Base-by-base conservation (phyloP, 2,797 vertebrate species). In the Limnodromus scolopaceus region DNA sequence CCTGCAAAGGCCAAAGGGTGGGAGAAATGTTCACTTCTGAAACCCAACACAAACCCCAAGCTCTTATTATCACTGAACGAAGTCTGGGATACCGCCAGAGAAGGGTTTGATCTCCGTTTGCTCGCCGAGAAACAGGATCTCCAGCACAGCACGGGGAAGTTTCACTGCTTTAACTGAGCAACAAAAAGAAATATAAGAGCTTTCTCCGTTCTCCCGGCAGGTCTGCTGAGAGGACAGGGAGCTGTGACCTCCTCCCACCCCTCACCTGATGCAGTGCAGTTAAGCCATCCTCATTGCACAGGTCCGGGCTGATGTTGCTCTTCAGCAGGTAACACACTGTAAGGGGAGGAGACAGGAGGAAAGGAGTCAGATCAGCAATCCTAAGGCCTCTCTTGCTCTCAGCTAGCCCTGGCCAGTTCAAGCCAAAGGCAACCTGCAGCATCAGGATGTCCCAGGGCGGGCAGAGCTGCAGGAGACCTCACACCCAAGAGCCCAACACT, bases 251-350 rank as follows among this genome's bases (percentile, higher is more conserved):
- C 68, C 72, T 71, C 36, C 41, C 78, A 61, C 0, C 14, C 63
- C 98, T 98, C 98, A 99, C 99, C 99, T 99, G 99, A 96, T 99
- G 99, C 97, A 99, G 98, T 64, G 99, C 99, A 7, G 99, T 99
- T 94, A 99, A 98, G 84, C 99, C 99, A 3, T 99, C 99, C 97
- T 99, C 99, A 3, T 99, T 99, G 97, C 99, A 99, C 92, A 99
- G 98, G 97, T 99, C 99, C 5, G 99, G 99, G 97, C 99, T 99
- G 96, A 99, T 98, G 74, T 99, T 99, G 88, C 98, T 99, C 98
- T 99, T 99, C 98, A 99, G 98, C 97, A 99, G 97, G 97, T 99
- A 99, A 82, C 99, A 99, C 34, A 99, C 99, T 99, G 98, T 34
- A 98, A 98, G 36, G 93, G 65, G 97, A 96, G 94, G 16, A 58